A percentile compares a stretch with the other conserved stretches of the same genome.
These are phyloP conservation scores for Cheilosia variabilis DNA, from an alignment of 2,888 invertebrate genomes.

Conservation along the genomic window DNA sequence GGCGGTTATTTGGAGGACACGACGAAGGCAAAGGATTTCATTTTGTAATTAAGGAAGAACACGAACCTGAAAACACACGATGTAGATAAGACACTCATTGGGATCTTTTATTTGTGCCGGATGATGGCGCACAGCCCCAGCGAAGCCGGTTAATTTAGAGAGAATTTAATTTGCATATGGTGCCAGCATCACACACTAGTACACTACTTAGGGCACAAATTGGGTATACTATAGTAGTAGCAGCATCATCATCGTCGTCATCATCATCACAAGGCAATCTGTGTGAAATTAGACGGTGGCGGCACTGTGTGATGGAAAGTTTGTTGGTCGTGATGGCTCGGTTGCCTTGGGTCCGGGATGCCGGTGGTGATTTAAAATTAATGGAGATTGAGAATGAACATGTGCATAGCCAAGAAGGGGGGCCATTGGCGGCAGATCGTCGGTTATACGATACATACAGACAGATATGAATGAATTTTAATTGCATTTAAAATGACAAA, in stretches of 20 bases:
- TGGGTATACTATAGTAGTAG: constrained; percentile 30
- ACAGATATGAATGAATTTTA: constrained; percentile 59
- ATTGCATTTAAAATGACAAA: constrained; percentile 63
- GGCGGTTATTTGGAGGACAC: constrained; percentile 1
- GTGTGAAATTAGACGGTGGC: constrained; percentile 59
- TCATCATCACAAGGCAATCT: constrained; percentile 52
- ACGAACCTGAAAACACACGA: constrained; percentile 67
- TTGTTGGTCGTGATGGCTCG: constrained; percentile 20
- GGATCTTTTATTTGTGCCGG: constrained; percentile 62
- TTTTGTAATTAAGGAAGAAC: constrained; percentile 71
- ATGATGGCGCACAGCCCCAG: constrained; percentile 34
- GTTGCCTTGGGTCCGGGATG: constrained; percentile 52
- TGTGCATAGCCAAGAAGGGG: constrained; percentile 3
- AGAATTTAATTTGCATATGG: constrained; percentile 74
- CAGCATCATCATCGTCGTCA: constrained; percentile 19
- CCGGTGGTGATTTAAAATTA: constrained; percentile 74
- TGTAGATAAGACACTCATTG: constrained; percentile 73
- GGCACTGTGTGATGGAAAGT: constrained; percentile 37
- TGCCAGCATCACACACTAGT: constrained; percentile 52
- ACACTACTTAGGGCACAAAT: constrained; percentile 63
- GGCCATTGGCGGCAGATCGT: constrained; percentile 12
- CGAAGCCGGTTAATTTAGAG: constrained; percentile 68
- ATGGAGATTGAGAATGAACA: constrained; percentile 68
- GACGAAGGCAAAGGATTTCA: constrained; percentile 49
- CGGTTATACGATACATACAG: constrained; percentile 1